Percentiles rank a stretch among this genome's conserved stretches.
phyloP scores from a whole-genome alignment of 2,888 invertebrate genomes.

The Spicauda simplicius region DNA sequence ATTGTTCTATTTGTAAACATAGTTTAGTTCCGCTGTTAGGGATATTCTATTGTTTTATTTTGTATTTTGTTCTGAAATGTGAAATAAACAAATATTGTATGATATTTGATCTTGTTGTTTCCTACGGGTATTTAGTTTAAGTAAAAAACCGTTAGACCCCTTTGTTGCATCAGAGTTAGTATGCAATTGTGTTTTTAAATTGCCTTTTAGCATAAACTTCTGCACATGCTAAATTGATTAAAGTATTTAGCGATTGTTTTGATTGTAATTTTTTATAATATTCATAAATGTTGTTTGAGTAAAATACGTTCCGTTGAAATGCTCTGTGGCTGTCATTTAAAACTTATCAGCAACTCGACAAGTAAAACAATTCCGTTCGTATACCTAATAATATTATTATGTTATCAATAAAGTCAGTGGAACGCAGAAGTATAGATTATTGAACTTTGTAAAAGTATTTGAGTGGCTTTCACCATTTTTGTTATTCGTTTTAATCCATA shows the following conservation, averaged over 20 bases:
- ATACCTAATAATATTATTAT: constrained; percentile 27
- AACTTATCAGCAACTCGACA: constrained; percentile 31
- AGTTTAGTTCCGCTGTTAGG: neutral
- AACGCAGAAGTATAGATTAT: constrained; percentile 30
- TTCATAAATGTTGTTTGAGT: neutral
- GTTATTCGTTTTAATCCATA: neutral
- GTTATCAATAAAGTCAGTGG: constrained; percentile 36
- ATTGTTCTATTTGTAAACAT: neutral
- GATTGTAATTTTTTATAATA: neutral
- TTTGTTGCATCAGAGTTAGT: neutral
- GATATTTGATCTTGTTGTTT: neutral
- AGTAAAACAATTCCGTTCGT: constrained; percentile 27
- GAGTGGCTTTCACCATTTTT: constrained; percentile 6
- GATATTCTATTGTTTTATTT: neutral
- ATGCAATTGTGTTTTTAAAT: neutral
- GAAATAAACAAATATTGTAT: no score
- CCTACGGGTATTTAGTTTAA: neutral
- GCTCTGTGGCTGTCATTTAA: constrained; percentile 26
- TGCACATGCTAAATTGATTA: constrained; percentile 1
- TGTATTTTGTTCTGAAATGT: no score
- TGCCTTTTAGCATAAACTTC: neutral
- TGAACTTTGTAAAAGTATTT: constrained; percentile 30
- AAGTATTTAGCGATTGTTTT: neutral
- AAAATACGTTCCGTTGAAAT: constrained; percentile 21
- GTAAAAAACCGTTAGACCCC: neutral